phyloP scores from a whole-genome alignment of 2,797 vertebrate genomes.

The Lepus townsendii region DNA sequence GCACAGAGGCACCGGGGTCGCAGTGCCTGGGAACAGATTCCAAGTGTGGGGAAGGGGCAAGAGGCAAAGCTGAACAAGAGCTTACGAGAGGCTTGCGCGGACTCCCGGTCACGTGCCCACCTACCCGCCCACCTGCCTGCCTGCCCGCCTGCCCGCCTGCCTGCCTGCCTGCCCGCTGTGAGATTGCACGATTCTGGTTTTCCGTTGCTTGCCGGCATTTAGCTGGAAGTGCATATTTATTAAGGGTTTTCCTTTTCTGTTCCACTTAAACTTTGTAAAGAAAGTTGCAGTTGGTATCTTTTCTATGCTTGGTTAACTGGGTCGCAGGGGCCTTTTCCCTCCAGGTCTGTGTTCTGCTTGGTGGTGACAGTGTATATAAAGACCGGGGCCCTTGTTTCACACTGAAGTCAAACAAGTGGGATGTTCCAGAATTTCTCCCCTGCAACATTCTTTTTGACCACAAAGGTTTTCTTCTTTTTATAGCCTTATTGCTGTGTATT shows the following conservation, averaged over 20 bases:
- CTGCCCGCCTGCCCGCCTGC: rapidly evolving
- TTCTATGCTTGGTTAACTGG: neutral
- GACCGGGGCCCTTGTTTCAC: neutral
- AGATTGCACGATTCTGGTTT: neutral
- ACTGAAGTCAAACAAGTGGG: neutral
- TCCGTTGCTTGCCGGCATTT: neutral
- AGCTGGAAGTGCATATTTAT: neutral
- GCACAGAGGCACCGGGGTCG: rapidly evolving
- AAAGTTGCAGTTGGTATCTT: neutral
- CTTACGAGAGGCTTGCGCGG: rapidly evolving
- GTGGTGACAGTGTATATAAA: neutral
- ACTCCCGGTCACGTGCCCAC: rapidly evolving
- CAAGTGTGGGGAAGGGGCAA: rapidly evolving
- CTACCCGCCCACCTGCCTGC: rapidly evolving
- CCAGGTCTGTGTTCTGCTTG: neutral
- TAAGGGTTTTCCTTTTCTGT: neutral
- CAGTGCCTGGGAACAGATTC: neutral
- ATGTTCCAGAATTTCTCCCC: neutral
- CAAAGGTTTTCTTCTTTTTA: neutral
- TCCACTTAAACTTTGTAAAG: neutral
- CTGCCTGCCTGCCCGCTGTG: neutral
- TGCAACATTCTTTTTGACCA: neutral
- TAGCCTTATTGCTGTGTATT: neutral
- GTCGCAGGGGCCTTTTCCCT: neutral
- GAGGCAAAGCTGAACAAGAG: too few species aligned